These are phyloP conservation scores for Pterostichus niger DNA, from an alignment of 2,888 invertebrate species.

Conservation along the genomic window DNA sequence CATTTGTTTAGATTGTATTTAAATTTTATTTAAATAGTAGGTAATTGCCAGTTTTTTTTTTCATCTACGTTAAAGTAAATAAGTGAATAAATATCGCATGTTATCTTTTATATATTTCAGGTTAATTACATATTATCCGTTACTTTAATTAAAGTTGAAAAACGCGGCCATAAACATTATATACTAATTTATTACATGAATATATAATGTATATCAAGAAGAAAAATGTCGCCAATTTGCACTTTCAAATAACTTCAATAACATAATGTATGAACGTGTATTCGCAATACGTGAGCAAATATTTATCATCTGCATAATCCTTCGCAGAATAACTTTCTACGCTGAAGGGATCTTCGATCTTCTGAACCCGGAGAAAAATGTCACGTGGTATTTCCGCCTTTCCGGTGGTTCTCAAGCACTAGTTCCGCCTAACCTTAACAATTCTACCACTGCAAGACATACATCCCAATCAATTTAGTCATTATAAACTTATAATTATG, in stretches of 20 bases:
- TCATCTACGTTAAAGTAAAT: too few species aligned
- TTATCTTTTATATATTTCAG: too few species aligned
- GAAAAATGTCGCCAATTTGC: constrained; percentile 8
- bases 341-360: constrained; percentile 52
- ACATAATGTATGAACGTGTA: constrained; percentile 3
- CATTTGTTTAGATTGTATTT: too few species aligned
- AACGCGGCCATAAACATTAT: too few species aligned
- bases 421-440: not conserved
- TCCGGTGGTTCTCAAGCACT: not conserved
- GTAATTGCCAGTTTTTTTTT: too few species aligned
- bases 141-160: too few species aligned
- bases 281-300: not conserved
- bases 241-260: constrained; percentile 17
- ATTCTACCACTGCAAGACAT: not conserved
- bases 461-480: not conserved
- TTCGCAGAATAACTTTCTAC: constrained; percentile 39
- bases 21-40: too few species aligned
- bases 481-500: constrained; percentile 8
- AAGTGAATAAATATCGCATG: too few species aligned
- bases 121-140: too few species aligned
- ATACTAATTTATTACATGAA: too few species aligned
- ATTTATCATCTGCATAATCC: constrained; percentile 36
- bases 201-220: not conserved
- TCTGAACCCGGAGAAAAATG: constrained; percentile 29
- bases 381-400: constrained; percentile 29